Base-by-base conservation (phyloP, 2,888 invertebrate genomes). In the Bellardia pandia region DNA sequence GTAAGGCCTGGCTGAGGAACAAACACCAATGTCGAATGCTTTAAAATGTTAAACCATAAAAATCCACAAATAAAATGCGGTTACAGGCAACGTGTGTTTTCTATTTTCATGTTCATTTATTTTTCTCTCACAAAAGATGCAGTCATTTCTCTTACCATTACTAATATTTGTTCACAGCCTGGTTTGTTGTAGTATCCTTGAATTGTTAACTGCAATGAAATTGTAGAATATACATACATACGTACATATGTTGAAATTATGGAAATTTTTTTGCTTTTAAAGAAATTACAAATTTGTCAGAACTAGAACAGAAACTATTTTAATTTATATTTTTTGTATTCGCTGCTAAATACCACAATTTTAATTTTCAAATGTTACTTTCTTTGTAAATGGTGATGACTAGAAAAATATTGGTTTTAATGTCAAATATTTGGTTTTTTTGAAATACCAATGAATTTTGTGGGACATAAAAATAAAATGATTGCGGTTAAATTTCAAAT, bases 141-240 rank as follows among this genome's bases (percentile, higher is more conserved):
- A 40, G 37, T 79, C 37, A 69, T 79, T 71, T 71, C 13, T 48
- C 3, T 77, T 79, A 51, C 51, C 37, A 71, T 62, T 71, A 71
- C 16, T 58, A 33, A 58, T 69, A 3, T 33, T 58, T 42, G 23
- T 33, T 30, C 33, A 58, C 3, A 9, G 56, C 37, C 40, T 51
- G 30, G 23, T 53, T 8, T 33, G 33, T 37, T 64, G 7, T 58
- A 16, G 11, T 37, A 53, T 40, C 79, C 71, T 79, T 79, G 71
- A 78, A 69, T 68, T 58, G 68, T 40, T 64, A 78, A 78, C 45
- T 78, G 13, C 45, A 77, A 56, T 9, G 5, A 13, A 58, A 33
- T 33, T 9, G 3, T 13, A 33, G 13, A 30, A 58, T 13, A 58
- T 30, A 58, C 14, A 23, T 23, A 23, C 23, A 23, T 23, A 23